Evolutionary conservation across 1,140 invertebrate genomes (phyloP).

Genomic region (Platyura marginata): DNA sequence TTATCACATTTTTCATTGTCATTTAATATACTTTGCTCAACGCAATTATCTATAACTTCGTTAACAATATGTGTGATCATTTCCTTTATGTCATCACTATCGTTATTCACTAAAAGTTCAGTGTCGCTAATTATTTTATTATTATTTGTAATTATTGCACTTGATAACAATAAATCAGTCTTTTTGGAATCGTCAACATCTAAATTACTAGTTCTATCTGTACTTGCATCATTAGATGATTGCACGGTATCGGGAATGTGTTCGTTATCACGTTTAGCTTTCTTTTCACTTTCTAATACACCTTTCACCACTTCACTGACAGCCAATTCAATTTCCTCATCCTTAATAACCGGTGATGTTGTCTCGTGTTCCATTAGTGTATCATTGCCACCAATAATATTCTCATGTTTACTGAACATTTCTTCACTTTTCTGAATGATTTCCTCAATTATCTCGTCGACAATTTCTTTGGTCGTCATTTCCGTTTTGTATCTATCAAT

Average conservation of each 20-base stretch:
- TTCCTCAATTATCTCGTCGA: slow-evolving; percentile 36
- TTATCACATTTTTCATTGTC: background rate
- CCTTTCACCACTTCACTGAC: slow-evolving; percentile 28
- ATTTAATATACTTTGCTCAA: background rate
- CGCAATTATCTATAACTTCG: slow-evolving; percentile 3
- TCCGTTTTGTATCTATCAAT: slow-evolving; percentile 22
- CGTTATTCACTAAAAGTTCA: background rate
- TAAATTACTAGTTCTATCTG: background rate
- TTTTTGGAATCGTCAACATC: slow-evolving; percentile 8
- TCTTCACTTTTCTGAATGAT: slow-evolving; percentile 36
- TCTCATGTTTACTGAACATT: slow-evolving; percentile 23
- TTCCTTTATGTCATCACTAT: background rate
- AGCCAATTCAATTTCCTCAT: slow-evolving; percentile 29
- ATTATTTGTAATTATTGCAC: slow-evolving; percentile 3
- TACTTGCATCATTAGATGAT: background rate
- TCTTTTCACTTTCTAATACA: slow-evolving; percentile 6
- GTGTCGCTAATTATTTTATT: slow-evolving; percentile 13
- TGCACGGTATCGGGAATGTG: background rate
- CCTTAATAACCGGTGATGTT: slow-evolving; percentile 29
- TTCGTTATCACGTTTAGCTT: slow-evolving; percentile 1
- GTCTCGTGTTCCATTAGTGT: slow-evolving; percentile 7
- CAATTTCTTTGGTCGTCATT: slow-evolving; percentile 26
- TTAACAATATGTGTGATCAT: slow-evolving; percentile 2
- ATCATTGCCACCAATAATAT: slow-evolving; percentile 6
- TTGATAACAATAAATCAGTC: slow-evolving; percentile 8